These are phyloP conservation scores for Ondatra zibethicus DNA, from an alignment of 2,113 vertebrate genomes.

Conservation along the genomic window DNA sequence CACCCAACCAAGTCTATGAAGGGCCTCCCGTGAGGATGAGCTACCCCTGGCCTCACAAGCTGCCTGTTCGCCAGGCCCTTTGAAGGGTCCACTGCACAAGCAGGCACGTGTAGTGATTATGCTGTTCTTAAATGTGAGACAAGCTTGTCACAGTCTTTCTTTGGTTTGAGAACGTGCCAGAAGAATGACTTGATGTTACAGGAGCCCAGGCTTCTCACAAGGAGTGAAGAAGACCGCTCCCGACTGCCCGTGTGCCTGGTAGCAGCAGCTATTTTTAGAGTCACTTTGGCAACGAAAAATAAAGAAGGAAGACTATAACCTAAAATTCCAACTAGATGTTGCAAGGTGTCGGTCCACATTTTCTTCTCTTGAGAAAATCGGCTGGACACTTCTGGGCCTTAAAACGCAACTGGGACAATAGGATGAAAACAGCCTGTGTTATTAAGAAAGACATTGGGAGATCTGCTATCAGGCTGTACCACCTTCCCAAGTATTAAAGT, in stretches of 20 bases:
- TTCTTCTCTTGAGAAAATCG: neutral
- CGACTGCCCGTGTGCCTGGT: neutral
- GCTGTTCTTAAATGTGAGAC: neutral
- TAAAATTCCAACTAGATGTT: conserved; percentile 20
- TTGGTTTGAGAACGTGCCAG: neutral
- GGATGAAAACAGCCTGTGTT: neutral
- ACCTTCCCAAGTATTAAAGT: neutral
- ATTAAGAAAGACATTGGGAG: neutral
- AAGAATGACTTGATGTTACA: neutral
- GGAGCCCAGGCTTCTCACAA: neutral
- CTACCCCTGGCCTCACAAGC: neutral
- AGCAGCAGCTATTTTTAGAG: conserved; percentile 44
- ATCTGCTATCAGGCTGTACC: neutral
- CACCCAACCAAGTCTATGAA: conserved; percentile 33
- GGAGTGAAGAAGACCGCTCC: neutral
- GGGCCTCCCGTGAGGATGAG: neutral
- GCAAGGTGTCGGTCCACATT: neutral
- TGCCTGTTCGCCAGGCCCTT: neutral
- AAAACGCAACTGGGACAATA: neutral
- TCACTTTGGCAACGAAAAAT: neutral
- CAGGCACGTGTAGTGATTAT: fast-evolving
- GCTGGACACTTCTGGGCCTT: neutral
- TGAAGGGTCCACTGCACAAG: neutral
- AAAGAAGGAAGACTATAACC: neutral
- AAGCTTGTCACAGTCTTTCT: neutral